These are phyloP conservation scores for Rhyacophila evoluta DNA, from an alignment of 2,888 invertebrate genomes.

Conservation along the genomic window DNA sequence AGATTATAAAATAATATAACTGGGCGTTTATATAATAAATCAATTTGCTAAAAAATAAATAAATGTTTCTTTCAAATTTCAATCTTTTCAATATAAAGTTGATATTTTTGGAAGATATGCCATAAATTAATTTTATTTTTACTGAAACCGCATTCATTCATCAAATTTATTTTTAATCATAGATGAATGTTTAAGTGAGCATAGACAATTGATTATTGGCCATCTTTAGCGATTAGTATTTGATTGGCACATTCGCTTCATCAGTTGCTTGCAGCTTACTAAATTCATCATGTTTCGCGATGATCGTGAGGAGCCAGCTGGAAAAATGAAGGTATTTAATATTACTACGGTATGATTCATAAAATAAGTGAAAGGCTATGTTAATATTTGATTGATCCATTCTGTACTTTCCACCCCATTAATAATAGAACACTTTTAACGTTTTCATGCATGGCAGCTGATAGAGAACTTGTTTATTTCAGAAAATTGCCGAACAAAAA, in stretches of 20 bases:
- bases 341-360: too few relatives aligned
- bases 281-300: neutral
- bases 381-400: neutral
- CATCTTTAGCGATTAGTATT: slow-evolving; percentile 11
- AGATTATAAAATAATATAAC: too few relatives aligned
- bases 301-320: neutral
- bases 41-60: too few relatives aligned
- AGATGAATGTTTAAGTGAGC: too few relatives aligned
- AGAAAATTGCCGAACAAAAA: slow-evolving; percentile 79
- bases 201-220: slow-evolving; percentile 28
- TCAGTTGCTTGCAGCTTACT: neutral
- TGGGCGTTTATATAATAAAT: too few relatives aligned
- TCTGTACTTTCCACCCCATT: neutral
- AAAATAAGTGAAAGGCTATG: too few relatives aligned
- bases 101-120: too few relatives aligned
- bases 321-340: neutral
- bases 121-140: too few relatives aligned
- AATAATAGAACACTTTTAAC: neutral
- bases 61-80: too few relatives aligned
- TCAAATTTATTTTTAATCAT: too few relatives aligned
- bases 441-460: neutral
- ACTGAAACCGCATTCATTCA: too few relatives aligned
- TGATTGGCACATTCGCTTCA: neutral
- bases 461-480: neutral
- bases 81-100: too few relatives aligned